Percentiles rank a stretch among this genome's conserved stretches.
Evolutionary conservation across 1,140 invertebrate species (phyloP).

Genomic region (Physella acuta): DNA sequence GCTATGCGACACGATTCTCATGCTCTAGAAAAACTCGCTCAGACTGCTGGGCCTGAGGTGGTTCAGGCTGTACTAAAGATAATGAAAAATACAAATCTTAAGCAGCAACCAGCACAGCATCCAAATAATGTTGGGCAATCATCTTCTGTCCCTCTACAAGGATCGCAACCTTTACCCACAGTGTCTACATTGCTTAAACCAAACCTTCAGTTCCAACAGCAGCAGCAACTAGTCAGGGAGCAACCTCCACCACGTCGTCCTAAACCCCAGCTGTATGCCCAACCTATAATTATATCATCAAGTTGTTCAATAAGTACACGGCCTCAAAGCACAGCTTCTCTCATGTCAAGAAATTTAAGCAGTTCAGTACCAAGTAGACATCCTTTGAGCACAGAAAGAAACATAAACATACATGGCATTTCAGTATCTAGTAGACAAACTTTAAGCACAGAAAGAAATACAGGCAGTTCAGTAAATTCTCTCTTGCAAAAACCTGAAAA

Average conservation of each 20-base stretch:
- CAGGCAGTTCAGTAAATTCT: no score
- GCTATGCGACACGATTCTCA: constrained; percentile 4
- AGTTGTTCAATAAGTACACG: no score
- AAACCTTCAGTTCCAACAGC: background rate
- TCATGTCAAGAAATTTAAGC: no score
- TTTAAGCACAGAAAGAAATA: no score
- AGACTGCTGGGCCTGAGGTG: background rate
- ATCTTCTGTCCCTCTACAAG: background rate
- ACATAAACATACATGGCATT: no score
- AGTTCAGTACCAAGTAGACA: no score
- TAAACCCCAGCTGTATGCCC: constrained; percentile 17
- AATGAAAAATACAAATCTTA: background rate
- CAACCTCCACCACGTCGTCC: constrained; percentile 9
- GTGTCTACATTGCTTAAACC: constrained; percentile 20
- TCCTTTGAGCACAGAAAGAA: no score
- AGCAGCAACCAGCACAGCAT: background rate
- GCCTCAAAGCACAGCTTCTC: no score
- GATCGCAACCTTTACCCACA: constrained; percentile 4
- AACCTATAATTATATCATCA: constrained; percentile 11
- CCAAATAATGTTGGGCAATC: background rate
- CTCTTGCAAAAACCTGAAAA: constrained; percentile 16
- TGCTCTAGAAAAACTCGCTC: constrained; percentile 7
- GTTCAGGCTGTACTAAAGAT: constrained; percentile 14
- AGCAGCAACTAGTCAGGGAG: background rate
- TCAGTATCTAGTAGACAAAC: no score